These are phyloP conservation scores for Macrotrachela quadricornifera DNA, from an alignment of 1,140 invertebrate genomes.

Conservation along the genomic window DNA sequence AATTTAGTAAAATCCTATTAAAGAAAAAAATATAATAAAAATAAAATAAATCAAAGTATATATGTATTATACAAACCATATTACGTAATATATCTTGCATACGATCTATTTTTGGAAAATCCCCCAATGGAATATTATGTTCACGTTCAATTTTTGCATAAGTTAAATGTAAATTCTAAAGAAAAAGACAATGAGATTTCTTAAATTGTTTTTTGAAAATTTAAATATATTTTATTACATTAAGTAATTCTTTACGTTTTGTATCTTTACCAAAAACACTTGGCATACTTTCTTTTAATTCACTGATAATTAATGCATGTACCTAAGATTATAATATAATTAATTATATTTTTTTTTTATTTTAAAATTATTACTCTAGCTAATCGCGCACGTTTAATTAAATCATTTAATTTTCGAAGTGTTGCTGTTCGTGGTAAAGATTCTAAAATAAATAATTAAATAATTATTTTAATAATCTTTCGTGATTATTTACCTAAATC, in stretches of 20 bases:
- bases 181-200: too few species aligned
- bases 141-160: slow-evolving; percentile 61
- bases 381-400: slow-evolving; percentile 80
- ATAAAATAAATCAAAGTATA: not conserved
- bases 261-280: slow-evolving; percentile 72
- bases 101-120: slow-evolving; percentile 81
- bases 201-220: too few species aligned
- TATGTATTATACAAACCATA: too few species aligned
- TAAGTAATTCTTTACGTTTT: slow-evolving; percentile 92
- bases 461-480: too few species aligned
- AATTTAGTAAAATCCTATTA: slow-evolving; percentile 94
- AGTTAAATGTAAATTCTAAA: slow-evolving; percentile 55
- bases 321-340: too few species aligned
- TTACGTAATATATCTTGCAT: slow-evolving; percentile 49
- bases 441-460: slow-evolving; percentile 36
- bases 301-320: slow-evolving; percentile 84
- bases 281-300: slow-evolving; percentile 82
- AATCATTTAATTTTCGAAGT: slow-evolving; percentile 79
- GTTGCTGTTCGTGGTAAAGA: slow-evolving; percentile 80
- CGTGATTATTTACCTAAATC: slow-evolving; percentile 39
- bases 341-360: too few species aligned
- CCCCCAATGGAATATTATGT: slow-evolving; percentile 74
- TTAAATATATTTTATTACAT: too few species aligned
- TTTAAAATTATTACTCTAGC: slow-evolving; percentile 48
- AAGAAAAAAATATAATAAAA: not conserved